Evolutionary conservation across 2,797 vertebrate species (phyloP), one percentile per base, ranked within the genome.

Genomic region (Cossypha polioptera): DNA sequence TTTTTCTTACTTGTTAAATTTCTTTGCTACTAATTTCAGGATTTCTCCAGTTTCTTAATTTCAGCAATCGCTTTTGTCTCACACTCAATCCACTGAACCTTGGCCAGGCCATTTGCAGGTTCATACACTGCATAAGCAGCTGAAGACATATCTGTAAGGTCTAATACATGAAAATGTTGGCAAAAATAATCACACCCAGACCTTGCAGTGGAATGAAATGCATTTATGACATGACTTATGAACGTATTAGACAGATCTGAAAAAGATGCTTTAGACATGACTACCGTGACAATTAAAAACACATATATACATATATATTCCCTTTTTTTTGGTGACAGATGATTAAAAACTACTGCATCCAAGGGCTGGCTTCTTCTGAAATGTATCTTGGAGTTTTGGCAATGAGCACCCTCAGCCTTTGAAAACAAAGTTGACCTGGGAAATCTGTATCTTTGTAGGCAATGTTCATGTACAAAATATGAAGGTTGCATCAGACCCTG

Each of bases 381-480:
- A 92, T 72, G n/a, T 54, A 92, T 83, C 61, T 89, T 73, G 79
- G 29, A 72, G 42, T 67, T 83, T 63, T 96, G 95, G 92, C 92
- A 95, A 45, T 31, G 17, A 86, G 45, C 13, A 48, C 24, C 26
- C 29, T 54, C 8, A 71, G 68, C 28, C 90, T 90, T 33, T 75
- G 75, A 91, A 95, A 95, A 91, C 91, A 88, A 91, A 92, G 75
- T 47, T 95, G 94, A 96, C 89, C 91, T 94, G 90, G 54, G 91
- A 94, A 96, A 92, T 88, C 45, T 95, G 61, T 91, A 83, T 92
- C 94, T 95, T 91, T 91, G 78, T 29, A 92, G 76, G 89, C 87
- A 83, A 80, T 4, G 50, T 91, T 95, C 93, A 88, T 86, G 76
- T 71, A 90, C 90, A 69, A 96, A 96, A 86, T 83, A 94, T 86